Conservation (phyloP, 1,140 invertebrate genomes). For the Cotesia chilonis region DNA sequence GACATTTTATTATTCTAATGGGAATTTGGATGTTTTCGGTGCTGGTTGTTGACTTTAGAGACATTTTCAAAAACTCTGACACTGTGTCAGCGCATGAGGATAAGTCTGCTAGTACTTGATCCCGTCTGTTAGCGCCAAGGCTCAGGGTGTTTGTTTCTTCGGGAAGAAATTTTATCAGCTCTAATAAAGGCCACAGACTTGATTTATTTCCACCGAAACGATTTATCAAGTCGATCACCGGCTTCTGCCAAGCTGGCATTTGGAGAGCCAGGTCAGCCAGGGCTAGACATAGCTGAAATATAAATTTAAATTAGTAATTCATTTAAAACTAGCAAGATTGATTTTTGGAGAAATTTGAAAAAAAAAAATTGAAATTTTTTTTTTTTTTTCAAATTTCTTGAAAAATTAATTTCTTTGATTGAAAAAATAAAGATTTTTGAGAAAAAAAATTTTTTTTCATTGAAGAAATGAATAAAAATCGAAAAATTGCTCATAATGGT, state of each 20-base stretch:
- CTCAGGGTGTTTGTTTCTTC: conserved; percentile 89
- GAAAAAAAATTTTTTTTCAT: too few species aligned
- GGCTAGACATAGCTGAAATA: conserved; percentile 82
- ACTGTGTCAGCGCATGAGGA: conserved; percentile 73
- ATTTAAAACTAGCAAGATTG: too few species aligned
- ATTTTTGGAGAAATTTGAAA: too few species aligned
- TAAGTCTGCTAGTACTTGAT: conserved; percentile 83
- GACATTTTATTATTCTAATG: conserved; percentile 76
- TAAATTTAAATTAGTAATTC: neutral
- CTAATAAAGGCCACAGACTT: conserved; percentile 82
- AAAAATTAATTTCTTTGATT: too few species aligned
- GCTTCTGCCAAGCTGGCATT: conserved; percentile 91
- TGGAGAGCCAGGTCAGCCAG: conserved; percentile 93
- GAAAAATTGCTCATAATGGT: too few species aligned
- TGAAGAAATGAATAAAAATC: too few species aligned
- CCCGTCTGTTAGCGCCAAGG: conserved; percentile 88
- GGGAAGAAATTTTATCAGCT: conserved; percentile 93
- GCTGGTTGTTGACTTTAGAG: conserved; percentile 67
- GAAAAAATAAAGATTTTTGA: too few species aligned
- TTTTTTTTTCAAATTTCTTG: too few species aligned
- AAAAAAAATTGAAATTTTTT: too few species aligned
- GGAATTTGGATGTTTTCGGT: conserved; percentile 67
- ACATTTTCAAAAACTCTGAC: conserved; percentile 79
- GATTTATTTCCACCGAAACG: conserved; percentile 71
- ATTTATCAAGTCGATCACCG: conserved; percentile 85